These are phyloP conservation scores for Sturnus vulgaris DNA, from an alignment of 2,113 vertebrate genomes.

Conservation along the genomic window DNA sequence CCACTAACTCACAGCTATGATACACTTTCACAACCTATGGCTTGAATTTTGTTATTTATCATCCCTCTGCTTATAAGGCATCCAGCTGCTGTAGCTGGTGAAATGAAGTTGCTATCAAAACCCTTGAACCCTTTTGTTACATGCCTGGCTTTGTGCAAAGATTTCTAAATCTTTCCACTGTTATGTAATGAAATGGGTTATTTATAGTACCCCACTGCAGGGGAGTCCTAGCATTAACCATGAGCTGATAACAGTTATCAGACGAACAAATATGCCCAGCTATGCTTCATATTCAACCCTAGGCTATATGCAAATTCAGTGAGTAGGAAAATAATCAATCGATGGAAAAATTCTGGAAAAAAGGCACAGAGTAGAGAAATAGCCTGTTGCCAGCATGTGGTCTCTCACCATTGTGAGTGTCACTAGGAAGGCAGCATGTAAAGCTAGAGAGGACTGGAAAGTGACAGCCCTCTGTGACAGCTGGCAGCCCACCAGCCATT, in stretches of 20 bases:
- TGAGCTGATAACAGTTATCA: not conserved
- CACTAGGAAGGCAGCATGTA: not conserved
- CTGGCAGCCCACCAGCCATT: not conserved
- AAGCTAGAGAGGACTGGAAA: not conserved
- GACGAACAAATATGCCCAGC: not conserved
- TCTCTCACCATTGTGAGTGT: not conserved
- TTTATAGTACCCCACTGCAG: not conserved
- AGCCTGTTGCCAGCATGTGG: not conserved
- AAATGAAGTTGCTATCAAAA: not conserved
- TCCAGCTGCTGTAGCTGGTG: not conserved
- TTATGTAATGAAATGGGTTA: not conserved
- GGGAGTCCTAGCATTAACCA: not conserved
- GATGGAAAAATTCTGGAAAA: not conserved
- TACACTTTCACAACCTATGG: not conserved
- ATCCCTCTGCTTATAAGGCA: not conserved
- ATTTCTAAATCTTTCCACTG: not conserved
- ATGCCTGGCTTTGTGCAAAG: not conserved
- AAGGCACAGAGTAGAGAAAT: accelerated
- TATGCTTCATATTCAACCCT: not conserved
- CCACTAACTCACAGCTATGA: not conserved
- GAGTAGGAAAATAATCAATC: not conserved
- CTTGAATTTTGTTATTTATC: not conserved
- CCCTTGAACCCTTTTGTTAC: not conserved
- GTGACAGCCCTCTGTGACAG: not conserved
- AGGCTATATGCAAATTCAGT: not conserved